phyloP scores from a whole-genome alignment of 2,113 vertebrate species.

The Carassius carassius region DNA sequence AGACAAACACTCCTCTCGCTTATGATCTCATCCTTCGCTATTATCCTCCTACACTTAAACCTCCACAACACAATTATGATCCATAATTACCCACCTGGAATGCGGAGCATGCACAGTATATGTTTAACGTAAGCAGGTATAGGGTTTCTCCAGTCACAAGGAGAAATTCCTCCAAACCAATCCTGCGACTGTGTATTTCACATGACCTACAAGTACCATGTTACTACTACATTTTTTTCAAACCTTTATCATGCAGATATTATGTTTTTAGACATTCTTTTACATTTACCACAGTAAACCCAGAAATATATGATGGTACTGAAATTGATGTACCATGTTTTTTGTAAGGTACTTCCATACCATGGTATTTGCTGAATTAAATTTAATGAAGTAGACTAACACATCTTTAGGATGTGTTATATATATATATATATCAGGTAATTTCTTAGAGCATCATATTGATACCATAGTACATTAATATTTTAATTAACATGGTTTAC shows the following conservation, averaged over 20 bases:
- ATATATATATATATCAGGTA: not conserved
- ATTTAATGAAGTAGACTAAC: not conserved
- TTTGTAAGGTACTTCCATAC: not conserved
- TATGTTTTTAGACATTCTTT: not conserved
- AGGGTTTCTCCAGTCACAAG: not conserved
- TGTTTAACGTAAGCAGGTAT: not conserved
- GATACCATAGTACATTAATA: not conserved
- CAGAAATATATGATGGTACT: not conserved
- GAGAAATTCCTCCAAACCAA: not conserved
- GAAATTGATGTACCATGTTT: not conserved
- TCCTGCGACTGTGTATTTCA: not conserved
- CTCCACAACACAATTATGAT: slow-evolving; percentile 3
- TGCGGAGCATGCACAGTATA: not conserved
- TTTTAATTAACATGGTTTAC: not conserved
- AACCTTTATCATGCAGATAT: not conserved
- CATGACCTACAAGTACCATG: not conserved
- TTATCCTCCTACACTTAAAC: not conserved
- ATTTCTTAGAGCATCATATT: not conserved
- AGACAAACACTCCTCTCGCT: slow-evolving; percentile 17
- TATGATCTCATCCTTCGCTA: slow-evolving; percentile 41
- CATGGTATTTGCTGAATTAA: not conserved
- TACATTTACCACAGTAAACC: not conserved
- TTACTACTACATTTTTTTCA: no score
- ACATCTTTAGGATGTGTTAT: not conserved
- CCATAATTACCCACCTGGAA: slow-evolving; percentile 16